Base-by-base conservation (phyloP, 1,140 invertebrate species). In the Augochlora pura region DNA sequence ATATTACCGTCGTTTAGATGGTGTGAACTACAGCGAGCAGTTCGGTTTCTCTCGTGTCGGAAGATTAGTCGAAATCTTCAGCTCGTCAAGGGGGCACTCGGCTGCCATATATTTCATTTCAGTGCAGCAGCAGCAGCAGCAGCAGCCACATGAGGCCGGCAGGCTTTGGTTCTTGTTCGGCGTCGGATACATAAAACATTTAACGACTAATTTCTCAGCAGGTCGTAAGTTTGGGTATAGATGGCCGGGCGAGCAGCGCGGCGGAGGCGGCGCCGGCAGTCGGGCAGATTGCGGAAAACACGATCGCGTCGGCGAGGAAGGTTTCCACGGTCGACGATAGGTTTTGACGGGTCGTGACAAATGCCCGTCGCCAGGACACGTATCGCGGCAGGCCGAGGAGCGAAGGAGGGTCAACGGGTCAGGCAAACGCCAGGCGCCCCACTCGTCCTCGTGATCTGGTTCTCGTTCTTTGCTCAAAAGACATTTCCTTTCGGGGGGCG, bases 131-230 rank as follows among this genome's bases (percentile, higher is more conserved):
- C n/a, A n/a, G n/a, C n/a, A 25, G 73, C 77, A 14, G 49, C 46
- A 49, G 39, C 54, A n/a, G 73, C 77, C 86, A 86, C 82, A 80
- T 82, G 81, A 87, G 65, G 57, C 59, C 39, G 63, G 77, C 66
- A 14, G 10, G 42, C 42, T 12, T 46, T 46, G 39, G 71, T 77
- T 80, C 76, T 23, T 86, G 70, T 64, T 18, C 57, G 39, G 59
- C 62, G 77, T 87, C 87, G 89, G 88, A 90, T 88, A 87, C 88
- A 90, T 90, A 90, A 90, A 90, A 88, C 86, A 88, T 84, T 88
- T 85, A 86, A 83, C 87, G 77, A 67, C 84, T 87, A 88, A 90
- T 89, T 89, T 90, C 81, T 87, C 80, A 79, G 78, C 62, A 70
- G 85, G 74, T 75, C 77, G 81, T 63, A 68, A 82, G 59, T 63